Evolutionary conservation across 64 coral and sea anemone species (phyloP).

Genomic region (Montipora sp.): DNA sequence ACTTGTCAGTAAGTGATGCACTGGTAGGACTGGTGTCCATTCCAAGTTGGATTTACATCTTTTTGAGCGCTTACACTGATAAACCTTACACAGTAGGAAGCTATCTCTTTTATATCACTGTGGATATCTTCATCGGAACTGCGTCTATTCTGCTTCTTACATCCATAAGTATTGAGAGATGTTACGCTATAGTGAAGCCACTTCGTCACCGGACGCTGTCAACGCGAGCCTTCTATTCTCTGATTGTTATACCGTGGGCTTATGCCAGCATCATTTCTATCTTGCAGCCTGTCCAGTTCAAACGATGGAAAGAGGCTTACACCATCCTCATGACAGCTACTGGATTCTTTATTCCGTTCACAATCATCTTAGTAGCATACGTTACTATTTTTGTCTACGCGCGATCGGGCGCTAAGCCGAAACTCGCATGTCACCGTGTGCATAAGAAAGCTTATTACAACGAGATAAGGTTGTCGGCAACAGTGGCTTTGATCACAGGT

Average conservation of each 20-base stretch:
- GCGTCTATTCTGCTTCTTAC: constrained; percentile 90
- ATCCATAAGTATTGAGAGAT: constrained; percentile 87
- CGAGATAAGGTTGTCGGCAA: constrained; percentile 59
- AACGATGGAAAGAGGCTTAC: constrained; percentile 57
- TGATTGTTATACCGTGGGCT: constrained; percentile 76
- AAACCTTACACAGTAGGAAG: constrained; percentile 16
- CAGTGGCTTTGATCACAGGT: constrained; percentile 67
- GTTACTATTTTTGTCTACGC: constrained; percentile 54
- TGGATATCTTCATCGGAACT: constrained; percentile 92
- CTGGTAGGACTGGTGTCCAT: constrained; percentile 88
- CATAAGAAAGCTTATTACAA: constrained; percentile 57
- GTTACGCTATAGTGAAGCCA: constrained; percentile 84
- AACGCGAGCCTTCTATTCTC: constrained; percentile 62
- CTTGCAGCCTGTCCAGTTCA: constrained; percentile 65
- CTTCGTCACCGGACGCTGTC: constrained; percentile 74
- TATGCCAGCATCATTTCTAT: constrained; percentile 71
- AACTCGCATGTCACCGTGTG: constrained; percentile 7
- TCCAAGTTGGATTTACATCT: constrained; percentile 86
- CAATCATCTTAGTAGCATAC: constrained; percentile 79
- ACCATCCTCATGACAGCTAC: constrained; percentile 73
- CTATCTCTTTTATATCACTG: constrained; percentile 73
- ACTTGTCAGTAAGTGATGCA: constrained; percentile 79
- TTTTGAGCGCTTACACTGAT: constrained; percentile 38
- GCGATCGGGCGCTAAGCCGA: constrained; percentile 19
- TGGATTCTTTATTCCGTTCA: constrained; percentile 74